Conservation (phyloP, 64 coral and sea anemone genomes). For the Pachyseris speciosa region DNA sequence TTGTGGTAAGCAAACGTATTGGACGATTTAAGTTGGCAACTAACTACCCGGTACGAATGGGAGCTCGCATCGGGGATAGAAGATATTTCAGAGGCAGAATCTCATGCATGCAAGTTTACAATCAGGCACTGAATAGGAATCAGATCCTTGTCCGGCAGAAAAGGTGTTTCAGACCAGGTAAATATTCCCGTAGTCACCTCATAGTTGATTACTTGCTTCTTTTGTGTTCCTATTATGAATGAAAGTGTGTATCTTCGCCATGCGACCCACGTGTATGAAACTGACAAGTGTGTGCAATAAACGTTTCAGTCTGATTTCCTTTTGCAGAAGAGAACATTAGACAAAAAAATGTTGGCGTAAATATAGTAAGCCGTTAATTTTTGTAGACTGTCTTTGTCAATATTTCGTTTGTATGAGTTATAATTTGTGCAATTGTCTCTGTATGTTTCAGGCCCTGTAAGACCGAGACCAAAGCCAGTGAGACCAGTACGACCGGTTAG, state of each 20-base stretch:
- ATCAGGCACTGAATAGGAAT: conserved; percentile 5
- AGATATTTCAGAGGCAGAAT: conserved; percentile 27
- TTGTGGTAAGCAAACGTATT: background rate
- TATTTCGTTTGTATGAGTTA: too few species aligned
- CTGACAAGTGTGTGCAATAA: too few species aligned
- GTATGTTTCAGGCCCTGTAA: background rate
- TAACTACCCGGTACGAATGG: conserved; percentile 27
- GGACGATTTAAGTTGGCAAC: conserved; percentile 29
- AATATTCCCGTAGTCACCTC: background rate
- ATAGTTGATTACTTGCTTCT: too few species aligned
- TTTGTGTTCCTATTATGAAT: too few species aligned
- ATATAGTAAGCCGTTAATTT: too few species aligned
- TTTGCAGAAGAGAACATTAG: too few species aligned
- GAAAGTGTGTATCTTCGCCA: too few species aligned
- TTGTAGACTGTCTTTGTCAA: too few species aligned
- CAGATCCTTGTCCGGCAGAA: conserved; percentile 38
- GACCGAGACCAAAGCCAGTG: conserved; percentile 5
- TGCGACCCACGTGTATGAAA: too few species aligned
- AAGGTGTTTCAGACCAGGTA: conserved; percentile 58
- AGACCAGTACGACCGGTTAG: background rate
- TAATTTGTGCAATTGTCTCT: background rate
- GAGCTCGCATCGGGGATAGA: background rate
- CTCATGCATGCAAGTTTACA: conserved; percentile 25
- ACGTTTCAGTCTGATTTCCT: too few species aligned
- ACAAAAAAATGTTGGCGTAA: too few species aligned